Base-by-base conservation (phyloP, 2,113 vertebrate species). In the Suncus etruscus region DNA sequence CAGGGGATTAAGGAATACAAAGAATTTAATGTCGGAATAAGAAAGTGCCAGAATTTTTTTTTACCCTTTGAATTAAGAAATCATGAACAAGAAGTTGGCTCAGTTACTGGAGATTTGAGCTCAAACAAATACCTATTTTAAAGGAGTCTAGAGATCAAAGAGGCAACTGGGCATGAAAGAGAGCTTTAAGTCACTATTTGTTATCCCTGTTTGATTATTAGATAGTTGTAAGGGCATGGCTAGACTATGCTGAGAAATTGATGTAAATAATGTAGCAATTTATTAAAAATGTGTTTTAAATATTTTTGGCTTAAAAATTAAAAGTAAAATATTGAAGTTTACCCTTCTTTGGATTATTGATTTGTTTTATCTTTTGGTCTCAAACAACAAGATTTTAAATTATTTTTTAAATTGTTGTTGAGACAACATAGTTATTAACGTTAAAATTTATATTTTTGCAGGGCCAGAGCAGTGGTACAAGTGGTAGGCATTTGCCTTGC, bases 11-110 rank as follows among this genome's bases (percentile, higher is more conserved):
- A 91, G 47, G 22, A 51, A 31, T 83, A 51, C 84, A 90, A 91
- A 88, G 31, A 93, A 95, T 83, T 95, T 47, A 22, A 90, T 93
- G 83, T 72, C 66, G 24, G 18, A 65, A 63, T 75, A 87, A 7
- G 48, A 79, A 50, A 72, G 61, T 47, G 79, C 83, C 86, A 75
- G 69, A 77, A 61, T 89, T 88, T 94, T 94, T 89, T 90, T 39
- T 95, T 87, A 50, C 83, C 31, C 61, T 48, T 70, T 80, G 70
- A 91, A 87, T 66, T 86, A 76, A 90, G 92, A 94, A 92, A 86
- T 94, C 90, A 91, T 61, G 68, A 91, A 45, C 1, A 25, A 50
- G 45, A 90, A 65, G 69, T 18, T 61, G 63, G 69, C 11, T 31
- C 27, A 54, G 31, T 31, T 45, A 25, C 0, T 0, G n/a, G 39